Conservation (phyloP, 2,797 vertebrate species). For the Eulemur albifrons region DNA sequence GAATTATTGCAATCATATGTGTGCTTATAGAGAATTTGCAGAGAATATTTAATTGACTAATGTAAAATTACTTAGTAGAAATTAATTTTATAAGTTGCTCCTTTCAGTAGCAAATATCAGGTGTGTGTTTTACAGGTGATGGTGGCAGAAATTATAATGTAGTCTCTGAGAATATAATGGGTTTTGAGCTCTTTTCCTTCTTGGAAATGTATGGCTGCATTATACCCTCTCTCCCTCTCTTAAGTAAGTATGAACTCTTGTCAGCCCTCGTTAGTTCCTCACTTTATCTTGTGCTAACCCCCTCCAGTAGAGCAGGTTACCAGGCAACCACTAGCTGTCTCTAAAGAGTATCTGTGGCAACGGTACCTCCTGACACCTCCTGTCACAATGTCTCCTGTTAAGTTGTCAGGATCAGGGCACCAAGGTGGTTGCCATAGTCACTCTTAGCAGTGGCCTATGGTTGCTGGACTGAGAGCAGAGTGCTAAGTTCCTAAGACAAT, state of each 20-base stretch:
- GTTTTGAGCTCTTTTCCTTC: slow-evolving; percentile 30
- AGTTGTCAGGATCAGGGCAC: slow-evolving; percentile 40
- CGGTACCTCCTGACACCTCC: not conserved
- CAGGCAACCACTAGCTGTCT: slow-evolving; percentile 68
- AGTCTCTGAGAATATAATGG: slow-evolving; percentile 25
- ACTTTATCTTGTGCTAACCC: slow-evolving; percentile 36
- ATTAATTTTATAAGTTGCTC: slow-evolving; percentile 35
- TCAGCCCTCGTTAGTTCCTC: slow-evolving; percentile 32
- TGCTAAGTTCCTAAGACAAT: not conserved
- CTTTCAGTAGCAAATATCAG: not conserved
- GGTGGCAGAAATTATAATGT: slow-evolving; percentile 1
- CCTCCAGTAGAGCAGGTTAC: slow-evolving; percentile 54
- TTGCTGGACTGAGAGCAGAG: not conserved
- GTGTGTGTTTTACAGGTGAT: not conserved
- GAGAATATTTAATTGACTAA: not conserved
- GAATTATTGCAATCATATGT: not conserved
- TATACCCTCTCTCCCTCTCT: not conserved
- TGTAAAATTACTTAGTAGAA: not conserved
- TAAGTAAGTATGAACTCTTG: slow-evolving; percentile 31
- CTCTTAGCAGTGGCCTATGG: not conserved
- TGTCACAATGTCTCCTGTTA: slow-evolving; percentile 63
- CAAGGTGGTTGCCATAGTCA: slow-evolving; percentile 61
- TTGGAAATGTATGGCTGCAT: slow-evolving; percentile 9
- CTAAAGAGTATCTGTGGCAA: slow-evolving; percentile 32
- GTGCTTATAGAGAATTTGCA: not conserved